Evolutionary conservation across 2,113 vertebrate genomes (phyloP).

Genomic region (Apistogramma diplotaenia): DNA sequence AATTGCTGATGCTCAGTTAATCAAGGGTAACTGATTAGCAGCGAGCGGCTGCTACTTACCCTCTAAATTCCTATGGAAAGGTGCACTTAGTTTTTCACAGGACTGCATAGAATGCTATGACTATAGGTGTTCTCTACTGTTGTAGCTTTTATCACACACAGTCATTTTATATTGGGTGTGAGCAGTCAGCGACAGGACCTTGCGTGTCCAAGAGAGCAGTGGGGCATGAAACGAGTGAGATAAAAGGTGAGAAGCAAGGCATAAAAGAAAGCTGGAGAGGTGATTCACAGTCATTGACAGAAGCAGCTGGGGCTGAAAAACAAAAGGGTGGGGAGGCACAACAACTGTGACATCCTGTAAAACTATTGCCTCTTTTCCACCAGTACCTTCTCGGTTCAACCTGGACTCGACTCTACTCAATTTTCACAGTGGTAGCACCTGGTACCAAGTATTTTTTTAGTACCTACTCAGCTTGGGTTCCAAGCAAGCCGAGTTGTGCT

Average conservation of each 20-base stretch:
- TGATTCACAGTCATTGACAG: conserved; percentile 35
- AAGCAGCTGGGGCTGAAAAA: not conserved
- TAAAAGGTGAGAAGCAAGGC: conserved; percentile 15
- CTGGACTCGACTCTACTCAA: too few species aligned
- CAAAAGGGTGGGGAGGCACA: not conserved
- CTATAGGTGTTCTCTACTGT: not conserved
- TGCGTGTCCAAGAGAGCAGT: not conserved
- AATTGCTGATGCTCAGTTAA: too few species aligned
- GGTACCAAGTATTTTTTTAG: too few species aligned
- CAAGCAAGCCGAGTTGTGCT: too few species aligned
- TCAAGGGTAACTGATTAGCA: not conserved
- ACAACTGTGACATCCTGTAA: not conserved
- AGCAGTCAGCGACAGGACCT: conserved; percentile 12
- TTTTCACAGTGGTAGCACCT: too few species aligned
- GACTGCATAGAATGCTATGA: not conserved
- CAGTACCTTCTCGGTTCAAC: too few species aligned
- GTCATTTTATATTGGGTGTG: conserved; percentile 7
- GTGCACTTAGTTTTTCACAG: not conserved
- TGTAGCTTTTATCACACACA: not conserved
- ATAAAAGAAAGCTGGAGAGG: not conserved
- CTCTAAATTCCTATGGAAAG: not conserved
- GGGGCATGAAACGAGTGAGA: not conserved
- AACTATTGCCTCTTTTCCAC: not conserved
- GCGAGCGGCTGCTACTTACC: not conserved
- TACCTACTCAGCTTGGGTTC: too few species aligned